Evolutionary conservation across 2,888 invertebrate genomes (phyloP), one percentile per base, ranked within the genome.

Genomic region (Rhorus exstirpatorius): DNA sequence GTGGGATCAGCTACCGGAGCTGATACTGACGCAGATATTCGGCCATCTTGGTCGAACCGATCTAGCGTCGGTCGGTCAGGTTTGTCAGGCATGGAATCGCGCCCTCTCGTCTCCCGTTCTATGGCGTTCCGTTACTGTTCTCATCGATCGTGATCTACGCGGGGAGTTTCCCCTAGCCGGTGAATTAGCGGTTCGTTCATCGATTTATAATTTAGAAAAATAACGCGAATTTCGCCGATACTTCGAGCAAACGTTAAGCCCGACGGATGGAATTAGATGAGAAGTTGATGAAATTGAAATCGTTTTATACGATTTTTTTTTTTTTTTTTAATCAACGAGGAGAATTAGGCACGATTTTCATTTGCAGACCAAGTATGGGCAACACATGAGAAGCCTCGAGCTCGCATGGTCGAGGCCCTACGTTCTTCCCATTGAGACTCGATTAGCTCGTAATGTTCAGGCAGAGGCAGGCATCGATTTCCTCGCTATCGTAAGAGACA

Each of bases 321-420:
- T 31, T 10, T 24, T 53, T 24, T 53, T 53, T 53, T 10, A 21
- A n/a, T n/a, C n/a, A n/a, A n/a, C n/a, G n/a, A n/a, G n/a, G n/a
- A n/a, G n/a, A n/a, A n/a, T n/a, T n/a, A n/a, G n/a, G n/a, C n/a
- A n/a, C n/a, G n/a, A n/a, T 46, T 19, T 46, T 44, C 53, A 21
- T 46, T 35, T 58, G 21, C 67, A 92, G 92, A 87, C 85, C 74
- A 92, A 93, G 67, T 94, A 93, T 88, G 92, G 93, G 55, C 91
- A 92, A 81, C 91, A 94, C 86, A 92, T 94, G 86, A 92, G 93
- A 81, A 90, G 88, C 24, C 87, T 94, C 79, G 93, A 94, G 83
- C 91, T 94, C 6, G 93, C 93, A 4, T 94, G 94, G 94, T 91
- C 93, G 0, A 91, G 93, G 49, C 93, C 94, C 0, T 92, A 92